Evolutionary conservation across 2,888 invertebrate genomes (phyloP).

Genomic region (Drosophila tripunctata): DNA sequence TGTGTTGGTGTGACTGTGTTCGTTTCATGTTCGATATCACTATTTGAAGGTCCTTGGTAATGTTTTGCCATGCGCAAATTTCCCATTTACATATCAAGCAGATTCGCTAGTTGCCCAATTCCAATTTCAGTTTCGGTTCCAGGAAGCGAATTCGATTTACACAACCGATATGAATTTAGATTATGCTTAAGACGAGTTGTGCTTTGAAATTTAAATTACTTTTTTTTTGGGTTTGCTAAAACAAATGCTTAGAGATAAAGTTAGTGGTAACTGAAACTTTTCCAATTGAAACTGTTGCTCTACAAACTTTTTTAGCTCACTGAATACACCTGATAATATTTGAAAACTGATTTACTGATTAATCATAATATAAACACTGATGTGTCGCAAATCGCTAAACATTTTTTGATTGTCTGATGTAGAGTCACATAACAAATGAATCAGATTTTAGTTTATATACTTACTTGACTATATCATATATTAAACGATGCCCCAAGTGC

Average conservation of each 20-base stretch:
- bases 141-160: slow-evolving; percentile 49
- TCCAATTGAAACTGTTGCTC: too few relatives aligned
- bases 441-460: slow-evolving; percentile 1
- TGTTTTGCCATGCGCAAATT: slow-evolving; percentile 54
- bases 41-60: slow-evolving; percentile 46
- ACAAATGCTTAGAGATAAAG: too few relatives aligned
- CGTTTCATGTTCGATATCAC: slow-evolving; percentile 46
- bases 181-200: not conserved
- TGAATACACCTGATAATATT: too few relatives aligned
- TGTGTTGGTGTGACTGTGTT: slow-evolving; percentile 28
- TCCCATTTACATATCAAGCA: slow-evolving; percentile 70
- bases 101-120: slow-evolving; percentile 24
- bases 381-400: slow-evolving; percentile 9
- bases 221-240: too few relatives aligned
- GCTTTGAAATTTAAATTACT: slow-evolving; percentile 1
- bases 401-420: not conserved
- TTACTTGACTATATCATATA: slow-evolving; percentile 3
- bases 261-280: too few relatives aligned
- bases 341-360: not conserved
- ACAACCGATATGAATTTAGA: slow-evolving; percentile 16
- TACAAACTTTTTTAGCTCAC: not conserved
- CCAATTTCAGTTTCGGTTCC: slow-evolving; percentile 16
- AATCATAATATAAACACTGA: not conserved
- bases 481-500: not conserved
- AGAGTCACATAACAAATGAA: not conserved